Evolutionary conservation across 2,888 invertebrate species (phyloP), one percentile per base, ranked within the genome.

Genomic region (Trachelus troglodyta): DNA sequence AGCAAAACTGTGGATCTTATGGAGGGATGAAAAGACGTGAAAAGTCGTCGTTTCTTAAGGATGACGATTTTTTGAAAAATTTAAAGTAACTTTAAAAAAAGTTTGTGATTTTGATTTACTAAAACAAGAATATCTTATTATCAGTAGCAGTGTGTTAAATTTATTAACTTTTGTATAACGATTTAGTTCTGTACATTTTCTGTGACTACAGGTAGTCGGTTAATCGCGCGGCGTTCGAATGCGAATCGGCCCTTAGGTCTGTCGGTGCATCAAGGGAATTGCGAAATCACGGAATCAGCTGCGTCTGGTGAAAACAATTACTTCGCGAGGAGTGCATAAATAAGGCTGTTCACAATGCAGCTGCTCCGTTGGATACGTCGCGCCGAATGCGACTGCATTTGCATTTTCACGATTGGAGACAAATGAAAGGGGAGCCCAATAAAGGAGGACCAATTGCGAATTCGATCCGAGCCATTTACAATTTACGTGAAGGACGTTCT

Each of bases 241-340:
- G 40, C 15, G 40, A 40, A 40, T 40, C 40, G 40, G 40, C 40
- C 75, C 68, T 73, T 40, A 79, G 77, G 40, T 40, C 73, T 77
- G 82, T 82, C 82, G 82, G 83, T 77, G 79, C 79, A 81, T 83
- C 83, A 85, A 82, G 82, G 80, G 79, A 79, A 78, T 31, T 30
- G 69, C 69, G 69, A 69, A 77, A 79, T 79, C 79, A 75, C 76
- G 75, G 69, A 30, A 33, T 69, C 69, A 31, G 31, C 69, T 69
- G 69, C 69, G 69, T 15, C 76, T 76, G 78, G 80, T 79, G 84
- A 81, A 82, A 87, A 86, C 87, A 87, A 87, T 88, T 88, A 87
- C 87, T 85, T 79, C 81, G 75, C 75, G 81, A 76, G 84, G 81
- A 87, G 87, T 87, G 87, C 85, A 87, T 87, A 86, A 87, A 87